phyloP scores from a whole-genome alignment of 1,140 invertebrate species.

The Mercenaria mercenaria region DNA sequence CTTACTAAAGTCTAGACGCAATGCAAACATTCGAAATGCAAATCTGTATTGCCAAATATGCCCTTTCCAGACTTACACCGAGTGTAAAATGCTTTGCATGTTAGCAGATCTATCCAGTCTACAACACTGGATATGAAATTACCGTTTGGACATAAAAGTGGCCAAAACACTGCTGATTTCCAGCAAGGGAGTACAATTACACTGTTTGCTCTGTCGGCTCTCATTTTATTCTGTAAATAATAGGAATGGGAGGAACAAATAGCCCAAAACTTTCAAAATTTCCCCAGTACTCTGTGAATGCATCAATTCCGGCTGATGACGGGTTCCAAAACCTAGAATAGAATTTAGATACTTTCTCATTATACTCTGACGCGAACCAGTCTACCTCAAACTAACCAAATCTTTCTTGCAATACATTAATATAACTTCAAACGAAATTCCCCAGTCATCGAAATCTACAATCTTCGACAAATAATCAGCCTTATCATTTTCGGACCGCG shows the following conservation, averaged over 20 bases:
- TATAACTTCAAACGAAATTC: slow-evolving; percentile 17
- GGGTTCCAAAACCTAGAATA: slow-evolving; percentile 45
- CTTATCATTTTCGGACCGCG: slow-evolving; percentile 15
- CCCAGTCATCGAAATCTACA: slow-evolving; percentile 59
- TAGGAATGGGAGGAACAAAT: slow-evolving; percentile 45
- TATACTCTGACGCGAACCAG: slow-evolving; percentile 49
- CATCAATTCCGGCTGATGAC: neutral
- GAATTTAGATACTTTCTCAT: slow-evolving; percentile 19
- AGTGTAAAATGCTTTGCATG: neutral
- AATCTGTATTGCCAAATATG: slow-evolving; percentile 23
- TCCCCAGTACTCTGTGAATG: slow-evolving; percentile 29
- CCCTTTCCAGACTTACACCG: neutral
- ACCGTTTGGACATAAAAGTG: neutral
- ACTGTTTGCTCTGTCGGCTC: neutral
- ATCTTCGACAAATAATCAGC: slow-evolving; percentile 56
- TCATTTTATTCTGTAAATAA: slow-evolving; percentile 31
- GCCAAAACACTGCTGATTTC: slow-evolving; percentile 41
- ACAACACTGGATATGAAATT: neutral
- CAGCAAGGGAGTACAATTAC: slow-evolving; percentile 4
- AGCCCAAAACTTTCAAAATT: neutral
- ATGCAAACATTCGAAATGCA: slow-evolving; percentile 13
- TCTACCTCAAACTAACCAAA: neutral
- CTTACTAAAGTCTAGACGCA: too few relatives aligned
- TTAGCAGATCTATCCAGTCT: neutral
- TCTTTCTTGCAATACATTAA: neutral